These are phyloP conservation scores for Callaeas wilsoni DNA, from an alignment of 2,113 vertebrate species.

Conservation along the genomic window DNA sequence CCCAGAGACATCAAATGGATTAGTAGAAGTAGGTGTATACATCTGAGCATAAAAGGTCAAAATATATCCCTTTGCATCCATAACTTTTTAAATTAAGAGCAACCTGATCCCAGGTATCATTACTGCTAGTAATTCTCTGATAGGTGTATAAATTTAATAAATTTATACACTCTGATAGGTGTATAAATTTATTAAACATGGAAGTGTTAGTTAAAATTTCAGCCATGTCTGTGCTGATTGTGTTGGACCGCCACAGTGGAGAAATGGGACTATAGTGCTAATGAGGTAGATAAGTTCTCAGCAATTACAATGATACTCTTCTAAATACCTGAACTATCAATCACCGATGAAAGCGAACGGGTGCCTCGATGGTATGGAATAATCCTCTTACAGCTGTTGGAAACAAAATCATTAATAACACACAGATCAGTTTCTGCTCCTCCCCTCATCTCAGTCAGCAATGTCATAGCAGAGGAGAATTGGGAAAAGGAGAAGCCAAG, in stretches of 20 bases:
- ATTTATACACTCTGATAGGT: background rate
- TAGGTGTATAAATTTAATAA: background rate
- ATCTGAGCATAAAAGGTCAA: background rate
- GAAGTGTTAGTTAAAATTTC: background rate
- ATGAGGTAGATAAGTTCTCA: background rate
- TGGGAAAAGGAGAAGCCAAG: background rate
- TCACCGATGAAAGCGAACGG: constrained; percentile 6
- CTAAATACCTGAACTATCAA: background rate
- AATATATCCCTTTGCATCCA: background rate
- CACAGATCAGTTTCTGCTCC: constrained; percentile 32
- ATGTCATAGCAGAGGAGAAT: background rate
- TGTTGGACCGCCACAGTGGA: background rate
- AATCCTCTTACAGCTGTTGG: background rate
- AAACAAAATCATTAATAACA: constrained; percentile 45
- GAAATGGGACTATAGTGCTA: background rate
- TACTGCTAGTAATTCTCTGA: background rate
- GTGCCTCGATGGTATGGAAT: constrained; percentile 10
- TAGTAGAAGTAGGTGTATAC: background rate
- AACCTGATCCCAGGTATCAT: background rate
- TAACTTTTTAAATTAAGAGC: background rate
- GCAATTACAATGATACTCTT: background rate
- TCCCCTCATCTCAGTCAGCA: background rate
- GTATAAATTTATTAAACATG: background rate
- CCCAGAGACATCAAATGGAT: background rate
- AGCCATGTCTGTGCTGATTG: background rate